Percentiles rank a stretch among this genome's conserved stretches.
phyloP scores from a whole-genome alignment of 2,888 invertebrate species.

The Flexamia atlantica region DNA sequence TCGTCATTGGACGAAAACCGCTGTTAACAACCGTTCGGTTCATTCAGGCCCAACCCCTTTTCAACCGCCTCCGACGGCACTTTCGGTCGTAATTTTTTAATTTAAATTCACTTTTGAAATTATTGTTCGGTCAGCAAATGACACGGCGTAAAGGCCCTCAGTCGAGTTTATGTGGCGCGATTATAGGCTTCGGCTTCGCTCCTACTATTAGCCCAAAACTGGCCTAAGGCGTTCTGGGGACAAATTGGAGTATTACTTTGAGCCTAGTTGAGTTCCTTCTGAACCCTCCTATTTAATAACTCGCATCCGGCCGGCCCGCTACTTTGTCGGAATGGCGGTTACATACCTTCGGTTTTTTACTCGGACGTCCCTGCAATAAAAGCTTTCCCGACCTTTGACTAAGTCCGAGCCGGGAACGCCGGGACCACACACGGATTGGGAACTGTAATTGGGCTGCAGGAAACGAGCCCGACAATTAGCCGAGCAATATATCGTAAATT shows the following conservation, averaged over 20 bases:
- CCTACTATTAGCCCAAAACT: constrained; percentile 52
- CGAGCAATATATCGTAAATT: too few relatives aligned
- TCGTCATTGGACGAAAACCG: not conserved
- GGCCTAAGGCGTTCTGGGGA: constrained; percentile 26
- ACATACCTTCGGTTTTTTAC: constrained; percentile 51
- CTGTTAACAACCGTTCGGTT: constrained; percentile 1
- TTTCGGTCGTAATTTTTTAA: constrained; percentile 47
- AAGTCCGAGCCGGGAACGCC: not conserved
- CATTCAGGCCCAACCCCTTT: constrained; percentile 4
- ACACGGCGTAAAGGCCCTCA: constrained; percentile 29
- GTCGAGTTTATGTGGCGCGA: constrained; percentile 45
- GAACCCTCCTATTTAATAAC: constrained; percentile 47
- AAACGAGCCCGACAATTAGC: not conserved
- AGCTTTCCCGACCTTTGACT: constrained; percentile 39
- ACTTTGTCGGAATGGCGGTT: constrained; percentile 52
- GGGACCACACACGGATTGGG: not conserved
- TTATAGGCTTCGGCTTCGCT: constrained; percentile 32
- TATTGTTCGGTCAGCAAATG: constrained; percentile 44
- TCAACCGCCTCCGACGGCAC: constrained; percentile 30
- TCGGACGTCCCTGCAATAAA: constrained; percentile 34
- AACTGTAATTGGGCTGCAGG: not conserved
- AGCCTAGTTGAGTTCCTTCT: constrained; percentile 46
- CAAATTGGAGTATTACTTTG: constrained; percentile 58
- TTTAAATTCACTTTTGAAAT: constrained; percentile 53
- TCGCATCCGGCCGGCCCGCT: constrained; percentile 41